phyloP scores from a whole-genome alignment of 2,113 vertebrate species.

The Dicrurus megarhynchus region DNA sequence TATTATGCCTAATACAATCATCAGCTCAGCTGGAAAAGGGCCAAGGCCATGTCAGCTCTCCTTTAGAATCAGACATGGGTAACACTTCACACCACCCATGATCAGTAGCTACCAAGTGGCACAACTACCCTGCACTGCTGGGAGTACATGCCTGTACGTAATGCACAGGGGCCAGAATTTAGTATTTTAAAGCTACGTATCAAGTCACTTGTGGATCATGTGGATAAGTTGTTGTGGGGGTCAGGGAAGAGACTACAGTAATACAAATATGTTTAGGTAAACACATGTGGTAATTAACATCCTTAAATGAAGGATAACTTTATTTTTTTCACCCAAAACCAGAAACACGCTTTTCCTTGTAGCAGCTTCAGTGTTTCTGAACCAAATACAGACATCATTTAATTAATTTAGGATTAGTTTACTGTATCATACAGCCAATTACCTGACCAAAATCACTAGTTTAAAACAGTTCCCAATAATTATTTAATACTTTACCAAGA shows the following conservation, averaged over 20 bases:
- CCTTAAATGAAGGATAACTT: not conserved
- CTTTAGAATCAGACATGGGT: not conserved
- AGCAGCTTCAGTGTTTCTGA: not conserved
- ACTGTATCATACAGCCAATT: not conserved
- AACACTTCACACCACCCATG: not conserved
- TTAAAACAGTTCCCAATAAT: not conserved
- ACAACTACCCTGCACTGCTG: not conserved
- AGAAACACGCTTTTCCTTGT: not conserved
- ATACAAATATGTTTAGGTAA: not conserved
- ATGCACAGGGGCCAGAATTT: not conserved
- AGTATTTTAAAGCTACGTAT: rapidly evolving
- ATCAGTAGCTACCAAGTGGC: not conserved
- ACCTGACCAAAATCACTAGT: not conserved
- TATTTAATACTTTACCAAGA: not conserved
- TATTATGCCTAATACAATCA: not conserved
- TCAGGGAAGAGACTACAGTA: not conserved
- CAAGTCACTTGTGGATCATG: not conserved
- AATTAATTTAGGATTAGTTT: not conserved
- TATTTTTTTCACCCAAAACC: not conserved
- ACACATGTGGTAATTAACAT: not conserved
- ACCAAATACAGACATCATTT: not conserved
- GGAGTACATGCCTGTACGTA: rapidly evolving
- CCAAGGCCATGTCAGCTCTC: not conserved
- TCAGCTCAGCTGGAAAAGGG: not conserved
- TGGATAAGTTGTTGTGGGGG: not conserved